Base-by-base conservation (phyloP, 2,888 invertebrate species). In the Hypselothyrea guttata region DNA sequence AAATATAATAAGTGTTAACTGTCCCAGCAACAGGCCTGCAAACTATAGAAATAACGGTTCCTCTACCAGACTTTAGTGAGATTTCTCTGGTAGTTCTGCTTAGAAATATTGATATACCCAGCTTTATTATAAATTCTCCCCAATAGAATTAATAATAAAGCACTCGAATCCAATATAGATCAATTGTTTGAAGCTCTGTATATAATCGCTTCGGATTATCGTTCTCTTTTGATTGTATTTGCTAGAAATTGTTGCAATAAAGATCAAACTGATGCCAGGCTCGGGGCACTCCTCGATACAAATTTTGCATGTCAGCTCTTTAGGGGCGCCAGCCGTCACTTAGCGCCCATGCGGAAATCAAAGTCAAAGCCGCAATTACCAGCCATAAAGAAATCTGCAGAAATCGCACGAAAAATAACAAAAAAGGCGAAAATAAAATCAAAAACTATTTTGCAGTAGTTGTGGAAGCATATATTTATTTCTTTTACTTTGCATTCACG, bases 341-440 rank as follows among this genome's bases (percentile, higher is more conserved):
- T 53, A 34, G 73, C 76, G 74, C 71, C 81, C 71, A 81, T 77
- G 77, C 84, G 77, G 84, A 78, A 78, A 77, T 65, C 84, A 81
- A 84, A 84, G 74, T 74, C 84, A 84, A 78, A 84, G 62, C 84
- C 75, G 56, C 77, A 84, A 77, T 76, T 77, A 76, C 51, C 42
- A 52, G 64, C 57, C 41, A 72, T 58, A 57, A 75, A 2, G 7
- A 42, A 53, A 35, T 41, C 27, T 22, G 22, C n/a, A n/a, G n/a
- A n/a, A n/a, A n/a, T n/a, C n/a, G n/a, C n/a, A n/a, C n/a, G n/a
- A n/a, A 60, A 63, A 71, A 49, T 2, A 33, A 28, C 48, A 46
- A 40, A 46, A 65, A 47, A 33, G 15, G 22, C n/a, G n/a, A 49
- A 46, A 52, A 22, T 41, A 7, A 38, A 53, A 35, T 41, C 27